Evolutionary conservation across 2,888 invertebrate genomes (phyloP).

Genomic region (Latrodectus hesperus): DNA sequence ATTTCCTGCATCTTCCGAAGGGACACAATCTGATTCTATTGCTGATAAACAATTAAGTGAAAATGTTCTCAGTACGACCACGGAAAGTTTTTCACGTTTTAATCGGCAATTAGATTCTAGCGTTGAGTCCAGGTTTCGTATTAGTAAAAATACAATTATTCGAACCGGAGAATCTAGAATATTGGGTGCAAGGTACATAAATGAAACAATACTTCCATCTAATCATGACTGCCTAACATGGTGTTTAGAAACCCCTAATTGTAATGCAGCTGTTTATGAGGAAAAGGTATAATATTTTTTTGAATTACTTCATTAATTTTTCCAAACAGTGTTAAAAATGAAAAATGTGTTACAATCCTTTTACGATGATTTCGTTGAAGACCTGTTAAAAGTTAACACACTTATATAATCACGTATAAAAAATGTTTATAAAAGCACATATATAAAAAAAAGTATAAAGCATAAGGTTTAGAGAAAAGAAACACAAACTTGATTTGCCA

Average conservation of each 20-base stretch:
- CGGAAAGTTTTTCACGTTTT: slow-evolving; percentile 20
- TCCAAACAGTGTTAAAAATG: background rate
- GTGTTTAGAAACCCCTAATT: slow-evolving; percentile 89
- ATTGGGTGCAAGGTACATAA: slow-evolving; percentile 91
- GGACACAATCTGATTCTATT: background rate
- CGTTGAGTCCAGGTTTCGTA: slow-evolving; percentile 79
- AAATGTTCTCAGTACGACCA: background rate
- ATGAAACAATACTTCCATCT: slow-evolving; percentile 85
- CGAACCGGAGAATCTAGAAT: slow-evolving; percentile 84
- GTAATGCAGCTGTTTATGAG: slow-evolving; percentile 94
- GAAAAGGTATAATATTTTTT: slow-evolving; percentile 82
- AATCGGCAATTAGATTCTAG: slow-evolving; percentile 44
- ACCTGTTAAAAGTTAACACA: too few relatives aligned
- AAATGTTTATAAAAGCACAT: too few relatives aligned
- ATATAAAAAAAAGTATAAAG: too few relatives aligned
- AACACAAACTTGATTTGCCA: too few relatives aligned
- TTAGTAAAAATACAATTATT: slow-evolving; percentile 91
- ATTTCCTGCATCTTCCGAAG: background rate
- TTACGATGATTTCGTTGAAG: too few relatives aligned
- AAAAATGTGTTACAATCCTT: background rate
- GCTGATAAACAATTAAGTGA: background rate
- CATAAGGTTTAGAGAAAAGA: too few relatives aligned
- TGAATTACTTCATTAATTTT: too few relatives aligned
- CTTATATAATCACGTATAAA: too few relatives aligned
- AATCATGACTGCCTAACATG: slow-evolving; percentile 87